Base-by-base conservation (phyloP, 1,140 invertebrate genomes). In the Mya arenaria region DNA sequence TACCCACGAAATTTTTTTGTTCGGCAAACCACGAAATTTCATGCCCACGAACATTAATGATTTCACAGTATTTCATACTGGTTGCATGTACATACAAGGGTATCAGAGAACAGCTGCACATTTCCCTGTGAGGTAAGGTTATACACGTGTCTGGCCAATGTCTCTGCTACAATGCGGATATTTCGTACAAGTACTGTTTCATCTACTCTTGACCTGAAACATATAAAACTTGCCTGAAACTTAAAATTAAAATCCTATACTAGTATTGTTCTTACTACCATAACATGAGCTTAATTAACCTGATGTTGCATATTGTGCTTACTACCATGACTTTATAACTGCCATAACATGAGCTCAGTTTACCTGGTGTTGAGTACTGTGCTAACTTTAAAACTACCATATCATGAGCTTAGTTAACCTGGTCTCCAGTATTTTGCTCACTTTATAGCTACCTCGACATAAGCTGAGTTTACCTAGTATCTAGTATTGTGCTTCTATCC, bases 121-220 rank as follows among this genome's bases (percentile, higher is more conserved):
- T 78, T 83, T 41, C 89, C 86, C 73, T 90, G 86, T 66, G 85
- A 84, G 13, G 95, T 96, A 62, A 97, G 92, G 92, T 97, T 97
- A 93, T 97, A 99, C 73, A 99, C 94, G 90, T 96, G 96, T 41
- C 95, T 95, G 0, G 97, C 96, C 56, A 99, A 93, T 1, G 97
- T 95, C 90, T 98, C 96, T 1, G 96, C 97, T 56, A 98, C 94
- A 32, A 96, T 92, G 89, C 95, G 94, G 0, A 97, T 95, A 90
- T 98, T 97, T 74, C 93, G 90, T 0, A 94, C 92, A 17, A 98
- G 90, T 60, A 92, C 94, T 58, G 95, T 92, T 25, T 95, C 84
- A 91, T 96, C 94, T 28, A 95, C 91, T 56, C 92, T 92, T 63
- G 95, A 81, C 69, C 90, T 91, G 73, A 41, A 86, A 82, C 36